A percentile compares a stretch with the other conserved stretches of the same genome.
These are phyloP conservation scores for Lordiphosa clarofinis DNA, from an alignment of 1,140 invertebrate species.

Conservation along the genomic window DNA sequence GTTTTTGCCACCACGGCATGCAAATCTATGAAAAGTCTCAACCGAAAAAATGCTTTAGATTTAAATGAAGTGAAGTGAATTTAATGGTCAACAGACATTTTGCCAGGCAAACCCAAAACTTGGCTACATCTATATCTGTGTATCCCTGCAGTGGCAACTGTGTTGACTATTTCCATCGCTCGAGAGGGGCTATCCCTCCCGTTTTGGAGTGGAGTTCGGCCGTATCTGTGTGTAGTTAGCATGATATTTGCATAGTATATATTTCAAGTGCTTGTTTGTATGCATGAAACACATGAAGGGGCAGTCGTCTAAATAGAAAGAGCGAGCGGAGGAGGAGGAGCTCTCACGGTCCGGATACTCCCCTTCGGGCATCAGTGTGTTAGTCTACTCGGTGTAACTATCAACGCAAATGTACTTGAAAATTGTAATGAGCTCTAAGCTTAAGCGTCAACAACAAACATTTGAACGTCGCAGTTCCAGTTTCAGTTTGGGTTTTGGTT, in stretches of 20 bases:
- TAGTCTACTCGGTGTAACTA: constrained; percentile 62
- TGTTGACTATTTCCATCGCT: constrained; percentile 48
- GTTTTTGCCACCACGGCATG: constrained; percentile 52
- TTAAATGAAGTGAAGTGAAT: constrained; percentile 79
- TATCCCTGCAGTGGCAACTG: constrained; percentile 9
- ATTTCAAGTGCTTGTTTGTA: constrained; percentile 73
- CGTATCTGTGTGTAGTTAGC: constrained; percentile 42
- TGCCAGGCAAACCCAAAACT: constrained; percentile 47
- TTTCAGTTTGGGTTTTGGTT: constrained; percentile 19
- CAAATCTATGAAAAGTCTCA: constrained; percentile 24
- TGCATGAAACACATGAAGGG: constrained; percentile 48
- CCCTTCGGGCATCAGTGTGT: constrained; percentile 3
- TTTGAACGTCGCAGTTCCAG: constrained; percentile 40
- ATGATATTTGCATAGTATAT: constrained; percentile 75
- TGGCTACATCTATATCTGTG: constrained; percentile 17
- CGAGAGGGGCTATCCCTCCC: constrained; percentile 7
- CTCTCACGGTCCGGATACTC: constrained; percentile 1
- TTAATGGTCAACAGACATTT: constrained; percentile 78
- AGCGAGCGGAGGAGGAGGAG: neutral
- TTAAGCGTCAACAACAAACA: constrained; percentile 74
- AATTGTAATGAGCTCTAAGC: constrained; percentile 78
- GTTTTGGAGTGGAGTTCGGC: constrained; percentile 37
- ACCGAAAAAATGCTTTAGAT: constrained; percentile 64
- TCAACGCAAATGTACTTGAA: constrained; percentile 78
- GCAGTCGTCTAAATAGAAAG: neutral